These are phyloP conservation scores for Balaeniceps rex DNA, from an alignment of 2,113 vertebrate species.

Conservation along the genomic window DNA sequence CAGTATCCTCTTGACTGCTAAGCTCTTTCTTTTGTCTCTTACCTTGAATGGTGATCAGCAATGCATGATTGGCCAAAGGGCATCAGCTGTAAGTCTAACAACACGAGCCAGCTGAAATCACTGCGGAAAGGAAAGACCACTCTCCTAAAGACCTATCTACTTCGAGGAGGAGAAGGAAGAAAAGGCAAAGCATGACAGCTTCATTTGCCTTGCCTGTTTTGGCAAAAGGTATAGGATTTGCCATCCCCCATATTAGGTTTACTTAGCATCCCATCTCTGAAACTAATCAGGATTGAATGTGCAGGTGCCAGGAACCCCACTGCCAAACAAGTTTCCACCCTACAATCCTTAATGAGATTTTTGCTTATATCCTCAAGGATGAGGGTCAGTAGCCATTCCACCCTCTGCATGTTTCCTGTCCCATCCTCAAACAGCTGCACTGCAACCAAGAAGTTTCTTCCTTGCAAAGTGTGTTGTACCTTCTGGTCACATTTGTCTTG, in stretches of 20 bases:
- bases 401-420: background rate
- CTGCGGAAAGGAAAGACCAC: background rate
- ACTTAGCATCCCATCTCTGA: background rate
- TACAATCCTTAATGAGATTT: background rate
- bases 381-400: background rate
- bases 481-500: background rate
- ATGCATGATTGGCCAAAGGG: conserved; percentile 53
- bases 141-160: background rate
- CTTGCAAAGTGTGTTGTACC: background rate
- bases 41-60: conserved; percentile 63
- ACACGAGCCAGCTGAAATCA: background rate
- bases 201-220: background rate
- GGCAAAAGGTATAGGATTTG: background rate
- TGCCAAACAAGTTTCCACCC: background rate
- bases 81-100: conserved; percentile 46
- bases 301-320: background rate
- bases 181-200: background rate
- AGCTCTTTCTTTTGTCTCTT: conserved; percentile 61
- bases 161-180: background rate
- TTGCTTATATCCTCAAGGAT: background rate
- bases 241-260: background rate
- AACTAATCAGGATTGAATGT: background rate
- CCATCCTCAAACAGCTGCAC: background rate
- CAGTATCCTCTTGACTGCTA: conserved; percentile 35
- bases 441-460: background rate